Evolutionary conservation across 2,113 vertebrate species (phyloP).

Genomic region (Toxotes chatareus): DNA sequence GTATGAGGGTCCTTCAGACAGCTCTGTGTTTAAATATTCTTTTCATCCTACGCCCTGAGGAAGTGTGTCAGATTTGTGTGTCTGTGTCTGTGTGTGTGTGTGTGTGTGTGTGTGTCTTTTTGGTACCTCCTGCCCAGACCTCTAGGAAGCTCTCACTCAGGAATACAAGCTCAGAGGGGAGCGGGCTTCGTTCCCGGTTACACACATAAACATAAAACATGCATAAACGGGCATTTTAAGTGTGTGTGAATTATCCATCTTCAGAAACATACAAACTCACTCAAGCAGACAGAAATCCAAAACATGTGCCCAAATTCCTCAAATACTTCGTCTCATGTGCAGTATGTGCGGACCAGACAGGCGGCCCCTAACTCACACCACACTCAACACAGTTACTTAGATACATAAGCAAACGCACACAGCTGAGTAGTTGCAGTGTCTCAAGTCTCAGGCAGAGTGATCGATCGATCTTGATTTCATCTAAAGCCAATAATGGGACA

Average conservation of each 20-base stretch:
- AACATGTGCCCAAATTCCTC: background rate
- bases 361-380: background rate
- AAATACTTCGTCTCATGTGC: background rate
- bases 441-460: slow-evolving; percentile 40
- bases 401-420: slow-evolving; percentile 33
- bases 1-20: slow-evolving; percentile 78
- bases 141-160: slow-evolving; percentile 54
- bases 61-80: slow-evolving; percentile 64
- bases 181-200: slow-evolving; percentile 22
- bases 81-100: slow-evolving; percentile 23
- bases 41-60: slow-evolving; percentile 74
- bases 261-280: slow-evolving; percentile 1
- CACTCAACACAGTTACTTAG: background rate
- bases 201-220: slow-evolving; percentile 29
- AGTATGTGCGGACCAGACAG: background rate
- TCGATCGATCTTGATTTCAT: slow-evolving; percentile 61
- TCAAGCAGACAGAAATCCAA: background rate
- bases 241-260: background rate
- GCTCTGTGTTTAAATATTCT: slow-evolving; percentile 73
- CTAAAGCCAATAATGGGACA: slow-evolving; percentile 61
- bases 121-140: slow-evolving; percentile 57
- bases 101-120: no score
- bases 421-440: slow-evolving; percentile 26
- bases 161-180: slow-evolving; percentile 44
- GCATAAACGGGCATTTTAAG: slow-evolving; percentile 1